Evolutionary conservation across 1,140 invertebrate genomes (phyloP), one percentile per base, ranked within the genome.

Genomic region (Drosophila tristis): DNA sequence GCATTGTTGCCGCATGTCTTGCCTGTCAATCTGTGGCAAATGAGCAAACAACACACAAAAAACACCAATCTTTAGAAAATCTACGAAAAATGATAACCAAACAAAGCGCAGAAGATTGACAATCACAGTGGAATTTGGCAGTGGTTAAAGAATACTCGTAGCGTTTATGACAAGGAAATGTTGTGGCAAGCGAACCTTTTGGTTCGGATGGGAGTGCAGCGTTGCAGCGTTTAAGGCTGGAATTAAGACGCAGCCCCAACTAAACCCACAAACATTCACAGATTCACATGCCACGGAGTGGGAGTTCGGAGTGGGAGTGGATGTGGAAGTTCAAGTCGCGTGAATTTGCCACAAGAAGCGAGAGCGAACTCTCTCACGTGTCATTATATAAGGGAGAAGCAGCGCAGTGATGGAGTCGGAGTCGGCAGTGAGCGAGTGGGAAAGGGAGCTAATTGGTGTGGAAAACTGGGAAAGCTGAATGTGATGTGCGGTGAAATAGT

Each of bases 391-490:
- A 86, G 62, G 43, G 50, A 75, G 60, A 78, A 64, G 60, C 25
- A 65, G 51, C 29, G 7, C 7, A 8, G 7, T 8, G 7, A 7
- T 7, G 29, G 29, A 31, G 29, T 31, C 29, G 29, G 29, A 31
- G 29, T 31, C 29, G 39, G 39, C 1, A 20, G 20, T 20, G 20
- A 54, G 49, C 59, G 43, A 55, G 75, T 86, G 81, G 63, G 73
- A 78, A 77, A 63, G 53, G 70, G 39, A 78, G 82, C 75, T 86
- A 86, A 86, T 86, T 86, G 78, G 78, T 75, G 78, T 85, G 81
- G 82, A 81, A 85, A 79, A 80, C 42, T 56, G 31, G 25, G 58
- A 45, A 53, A 79, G 75, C 1, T 47, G 54, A 70, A 50, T 59
- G 64, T 54, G 65, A 20, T 20, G 20, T 20, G 20, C 39, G 71